phyloP scores from a whole-genome alignment of 1,140 invertebrate species.

The Vanessa tameamea region DNA sequence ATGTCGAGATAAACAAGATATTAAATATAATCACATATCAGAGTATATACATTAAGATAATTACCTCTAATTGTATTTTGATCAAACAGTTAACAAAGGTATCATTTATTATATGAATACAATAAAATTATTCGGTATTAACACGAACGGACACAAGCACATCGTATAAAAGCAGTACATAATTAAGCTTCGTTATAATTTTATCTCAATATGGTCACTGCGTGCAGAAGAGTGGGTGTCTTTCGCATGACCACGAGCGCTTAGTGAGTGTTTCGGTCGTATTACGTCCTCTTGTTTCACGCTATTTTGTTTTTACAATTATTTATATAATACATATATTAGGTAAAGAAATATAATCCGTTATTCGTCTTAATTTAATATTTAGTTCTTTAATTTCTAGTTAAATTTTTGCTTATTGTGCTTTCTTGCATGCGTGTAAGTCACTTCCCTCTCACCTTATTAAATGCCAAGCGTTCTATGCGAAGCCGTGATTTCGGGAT shows the following conservation, averaged over 20 bases:
- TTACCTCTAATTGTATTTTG: too few relatives aligned
- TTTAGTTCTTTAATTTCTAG: background rate
- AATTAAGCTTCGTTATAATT: slow-evolving; percentile 1
- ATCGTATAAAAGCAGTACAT: slow-evolving; percentile 5
- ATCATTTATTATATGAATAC: too few relatives aligned
- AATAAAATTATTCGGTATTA: background rate
- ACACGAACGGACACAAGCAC: background rate
- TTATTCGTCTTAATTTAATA: background rate
- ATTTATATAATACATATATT: background rate
- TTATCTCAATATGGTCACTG: background rate
- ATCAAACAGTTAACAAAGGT: too few relatives aligned
- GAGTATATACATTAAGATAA: too few relatives aligned
- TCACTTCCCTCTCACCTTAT: background rate
- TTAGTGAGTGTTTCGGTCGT: slow-evolving; percentile 5
- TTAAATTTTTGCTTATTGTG: background rate
- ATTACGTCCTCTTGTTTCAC: slow-evolving; percentile 14
- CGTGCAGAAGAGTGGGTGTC: slow-evolving; percentile 10
- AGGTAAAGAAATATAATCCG: background rate
- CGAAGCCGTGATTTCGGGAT: slow-evolving; percentile 21
- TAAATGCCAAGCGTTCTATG: slow-evolving; percentile 20
- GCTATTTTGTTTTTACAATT: background rate
- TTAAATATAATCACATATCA: too few relatives aligned
- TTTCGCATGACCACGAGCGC: slow-evolving; percentile 6
- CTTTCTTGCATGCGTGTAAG: slow-evolving; percentile 27
- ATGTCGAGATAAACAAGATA: background rate